Percentiles rank a stretch among this genome's conserved stretches.
Conservation (phyloP, 2,888 invertebrate genomes). For the Rhorus exstirpatorius region DNA sequence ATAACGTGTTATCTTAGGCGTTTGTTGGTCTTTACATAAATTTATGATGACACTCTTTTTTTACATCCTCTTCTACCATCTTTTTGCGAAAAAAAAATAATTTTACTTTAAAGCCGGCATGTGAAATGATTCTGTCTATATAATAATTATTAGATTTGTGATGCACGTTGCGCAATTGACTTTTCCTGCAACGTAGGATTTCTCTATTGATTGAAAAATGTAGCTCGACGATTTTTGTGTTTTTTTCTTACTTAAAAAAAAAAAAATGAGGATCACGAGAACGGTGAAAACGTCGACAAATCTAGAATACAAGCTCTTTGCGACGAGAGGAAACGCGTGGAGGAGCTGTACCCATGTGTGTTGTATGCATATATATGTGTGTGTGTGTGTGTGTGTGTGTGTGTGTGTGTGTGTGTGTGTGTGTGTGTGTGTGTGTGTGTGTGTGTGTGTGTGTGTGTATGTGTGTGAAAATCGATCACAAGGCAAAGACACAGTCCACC, state of each 20-base stretch:
- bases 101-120: no score
- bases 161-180: no score
- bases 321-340: neutral
- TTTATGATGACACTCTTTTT: no score
- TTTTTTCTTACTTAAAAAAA: neutral
- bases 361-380: neutral
- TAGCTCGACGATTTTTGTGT: neutral
- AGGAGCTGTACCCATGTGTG: neutral
- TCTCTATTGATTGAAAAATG: no score
- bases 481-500: conserved; percentile 72
- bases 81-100: no score
- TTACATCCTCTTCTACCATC: no score
- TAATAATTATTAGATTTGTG: no score
- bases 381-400: neutral
- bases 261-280: neutral
- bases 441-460: neutral
- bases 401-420: neutral
- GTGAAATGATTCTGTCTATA: no score
- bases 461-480: conserved; percentile 80
- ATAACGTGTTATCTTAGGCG: no score
- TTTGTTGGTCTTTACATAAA: no score
- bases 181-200: no score
- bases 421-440: neutral
- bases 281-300: neutral
- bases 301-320: neutral